Base-by-base conservation (phyloP, 2,888 invertebrate species). In the Idaea straminata region DNA sequence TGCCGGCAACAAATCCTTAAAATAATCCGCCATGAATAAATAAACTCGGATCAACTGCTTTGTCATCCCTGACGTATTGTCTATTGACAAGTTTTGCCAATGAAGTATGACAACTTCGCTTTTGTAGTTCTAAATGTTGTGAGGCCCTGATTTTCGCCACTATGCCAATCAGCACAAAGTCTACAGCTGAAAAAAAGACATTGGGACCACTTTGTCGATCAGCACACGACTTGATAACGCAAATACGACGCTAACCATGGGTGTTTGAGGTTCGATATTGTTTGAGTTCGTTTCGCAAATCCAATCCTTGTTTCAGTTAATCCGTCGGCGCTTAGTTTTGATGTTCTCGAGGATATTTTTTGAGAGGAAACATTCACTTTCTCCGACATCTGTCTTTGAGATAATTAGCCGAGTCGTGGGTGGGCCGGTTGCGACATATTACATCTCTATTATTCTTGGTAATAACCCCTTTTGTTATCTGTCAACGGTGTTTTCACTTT, bases 21-120 rank as follows among this genome's bases (percentile, higher is more conserved):
- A 83, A 84, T 91, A 90, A 92, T 91, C 91, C 85, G 79, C 87
- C 85, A 91, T 92, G 92, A 92, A 92, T 91, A 91, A 88, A 88
- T 90, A 86, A 10, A 85, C 84, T 83, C 83, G 76, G 81, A 83
- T 85, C 83, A 84, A 77, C 77, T 80, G 82, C 86, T 87, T 91
- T 92, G 91, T 90, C 88, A 83, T 83, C 80, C 75, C 78, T 86
- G 87, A 86, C 86, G 83, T 83, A 89, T 90, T 87, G 82, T 88
- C 83, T 83, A 86, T 88, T 91, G 89, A 91, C 90, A 87, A 83
- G 79, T 83, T 84, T 83, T 83, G 79, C 76, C 71, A 70, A 75
- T 70, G 74, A 72, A 66, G 69, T 68, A 59, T 59, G n/a, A 65
- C 69, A 59, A 64, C 57, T 63, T 35, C 16, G 25, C 15, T 25